Percentiles rank a stretch among this genome's conserved stretches.
Conservation (phyloP, 2,797 vertebrate genomes). For the Acestrorhynchus altus region DNA sequence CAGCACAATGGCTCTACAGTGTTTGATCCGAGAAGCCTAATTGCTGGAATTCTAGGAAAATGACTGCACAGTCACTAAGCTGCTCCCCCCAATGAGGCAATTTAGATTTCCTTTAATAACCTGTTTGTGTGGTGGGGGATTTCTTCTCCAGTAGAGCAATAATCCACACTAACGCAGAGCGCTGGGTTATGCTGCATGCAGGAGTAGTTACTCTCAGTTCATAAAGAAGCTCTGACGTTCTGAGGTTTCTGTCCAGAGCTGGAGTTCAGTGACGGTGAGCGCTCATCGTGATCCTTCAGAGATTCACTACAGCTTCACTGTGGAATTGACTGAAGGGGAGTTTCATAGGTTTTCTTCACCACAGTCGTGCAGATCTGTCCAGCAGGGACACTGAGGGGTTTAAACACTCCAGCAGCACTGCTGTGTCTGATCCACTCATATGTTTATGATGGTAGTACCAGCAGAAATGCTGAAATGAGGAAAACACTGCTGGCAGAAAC, state of each 20-base stretch:
- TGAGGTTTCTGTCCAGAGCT: not conserved
- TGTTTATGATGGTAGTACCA: too few species aligned
- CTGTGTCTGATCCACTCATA: too few species aligned
- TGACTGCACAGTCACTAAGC: conserved; percentile 37
- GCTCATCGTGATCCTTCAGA: not conserved
- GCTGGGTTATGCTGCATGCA: conserved; percentile 10
- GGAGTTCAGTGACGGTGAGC: not conserved
- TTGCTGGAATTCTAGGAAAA: conserved; percentile 41
- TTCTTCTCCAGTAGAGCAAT: conserved; percentile 31
- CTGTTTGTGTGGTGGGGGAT: conserved; percentile 24
- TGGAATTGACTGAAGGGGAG: not conserved
- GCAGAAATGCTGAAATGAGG: too few species aligned
- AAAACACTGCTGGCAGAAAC: too few species aligned
- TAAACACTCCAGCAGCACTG: too few species aligned
- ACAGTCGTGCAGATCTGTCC: not conserved
- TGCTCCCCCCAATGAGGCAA: conserved; percentile 36
- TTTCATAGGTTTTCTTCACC: not conserved
- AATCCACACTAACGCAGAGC: conserved; percentile 23
- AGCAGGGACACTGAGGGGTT: too few species aligned
- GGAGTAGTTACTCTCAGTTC: conserved; percentile 21
- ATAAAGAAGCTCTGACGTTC: not conserved
- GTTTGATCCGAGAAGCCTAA: conserved; percentile 45
- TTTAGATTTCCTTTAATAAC: conserved; percentile 52
- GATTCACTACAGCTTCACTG: not conserved
- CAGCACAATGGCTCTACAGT: conserved; percentile 33